A percentile compares a stretch with the other conserved stretches of the same genome.
These are phyloP conservation scores for Malacoctenus gilli DNA, from an alignment of 2,797 vertebrate genomes.

Conservation along the genomic window DNA sequence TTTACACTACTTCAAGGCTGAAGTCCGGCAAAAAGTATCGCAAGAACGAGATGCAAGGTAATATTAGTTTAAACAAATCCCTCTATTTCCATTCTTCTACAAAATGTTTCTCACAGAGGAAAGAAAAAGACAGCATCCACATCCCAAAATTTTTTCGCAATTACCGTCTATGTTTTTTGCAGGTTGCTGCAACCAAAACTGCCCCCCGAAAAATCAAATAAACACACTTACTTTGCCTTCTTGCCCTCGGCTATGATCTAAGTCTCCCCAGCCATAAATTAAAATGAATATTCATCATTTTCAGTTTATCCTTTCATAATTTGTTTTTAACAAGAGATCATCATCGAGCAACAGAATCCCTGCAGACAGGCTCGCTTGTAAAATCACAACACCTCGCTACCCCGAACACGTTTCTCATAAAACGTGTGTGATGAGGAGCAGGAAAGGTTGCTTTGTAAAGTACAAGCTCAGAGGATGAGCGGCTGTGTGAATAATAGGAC, in stretches of 20 bases:
- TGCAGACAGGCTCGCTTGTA: conserved; percentile 44
- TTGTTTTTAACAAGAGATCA: conserved; percentile 16
- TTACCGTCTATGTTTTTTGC: too few relatives aligned
- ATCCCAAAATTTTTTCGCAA: too few relatives aligned
- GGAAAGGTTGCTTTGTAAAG: conserved; percentile 66
- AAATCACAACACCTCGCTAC: conserved; percentile 53
- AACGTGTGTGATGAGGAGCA: conserved; percentile 54
- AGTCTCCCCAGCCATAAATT: background rate
- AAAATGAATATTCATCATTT: conserved; percentile 8
- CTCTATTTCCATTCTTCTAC: too few relatives aligned
- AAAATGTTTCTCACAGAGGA: too few relatives aligned
- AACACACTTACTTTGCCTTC: conserved; percentile 8
- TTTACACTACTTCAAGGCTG: too few relatives aligned
- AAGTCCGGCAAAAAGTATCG: too few relatives aligned
- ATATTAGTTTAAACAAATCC: too few relatives aligned
- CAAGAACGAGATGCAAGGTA: too few relatives aligned
- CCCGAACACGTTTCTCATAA: conserved; percentile 62
- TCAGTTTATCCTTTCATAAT: background rate
- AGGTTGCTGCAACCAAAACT: too few relatives aligned
- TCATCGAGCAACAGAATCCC: conserved; percentile 33
- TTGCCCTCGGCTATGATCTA: background rate
- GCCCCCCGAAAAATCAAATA: too few relatives aligned
- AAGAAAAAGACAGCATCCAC: too few relatives aligned
- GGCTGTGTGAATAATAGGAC: conserved; percentile 72
- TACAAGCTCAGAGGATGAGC: conserved; percentile 58